A percentile compares a stretch with the other conserved stretches of the same genome.
Evolutionary conservation across 2,888 invertebrate species (phyloP).

Genomic region (Celastrina argiolus): DNA sequence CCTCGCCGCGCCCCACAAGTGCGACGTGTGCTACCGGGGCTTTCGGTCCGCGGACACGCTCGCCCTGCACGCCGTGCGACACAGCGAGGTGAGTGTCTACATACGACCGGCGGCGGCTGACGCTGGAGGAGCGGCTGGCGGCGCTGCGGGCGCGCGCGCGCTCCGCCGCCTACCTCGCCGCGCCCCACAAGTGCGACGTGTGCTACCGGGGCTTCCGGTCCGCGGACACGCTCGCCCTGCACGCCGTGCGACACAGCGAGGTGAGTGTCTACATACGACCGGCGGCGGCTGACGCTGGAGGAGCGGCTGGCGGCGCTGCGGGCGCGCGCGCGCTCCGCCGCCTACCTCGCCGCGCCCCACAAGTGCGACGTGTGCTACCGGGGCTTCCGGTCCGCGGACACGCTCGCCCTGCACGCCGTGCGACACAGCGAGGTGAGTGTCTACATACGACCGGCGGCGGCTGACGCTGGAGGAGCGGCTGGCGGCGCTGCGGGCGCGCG

Average conservation of each 20-base stretch:
- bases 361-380: slow-evolving; percentile 21
- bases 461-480: slow-evolving; percentile 19
- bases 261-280: background rate
- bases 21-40: no score
- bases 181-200: slow-evolving; percentile 19
- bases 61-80: background rate
- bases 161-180: slow-evolving; percentile 13
- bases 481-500: slow-evolving; percentile 9
- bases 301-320: slow-evolving; percentile 18
- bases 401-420: background rate
- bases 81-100: slow-evolving; percentile 6
- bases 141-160: slow-evolving; percentile 4
- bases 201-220: slow-evolving; percentile 21
- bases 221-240: background rate
- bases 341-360: slow-evolving; percentile 19
- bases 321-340: slow-evolving; percentile 2
- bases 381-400: slow-evolving; percentile 3
- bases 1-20: no score
- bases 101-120: background rate
- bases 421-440: slow-evolving; percentile 22
- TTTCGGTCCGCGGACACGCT: no score
- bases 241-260: slow-evolving; percentile 19
- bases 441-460: background rate
- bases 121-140: slow-evolving; percentile 18
- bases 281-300: slow-evolving; percentile 1